These are phyloP conservation scores for Heteromyza rotundicornis DNA, from an alignment of 2,888 invertebrate genomes.

Conservation along the genomic window DNA sequence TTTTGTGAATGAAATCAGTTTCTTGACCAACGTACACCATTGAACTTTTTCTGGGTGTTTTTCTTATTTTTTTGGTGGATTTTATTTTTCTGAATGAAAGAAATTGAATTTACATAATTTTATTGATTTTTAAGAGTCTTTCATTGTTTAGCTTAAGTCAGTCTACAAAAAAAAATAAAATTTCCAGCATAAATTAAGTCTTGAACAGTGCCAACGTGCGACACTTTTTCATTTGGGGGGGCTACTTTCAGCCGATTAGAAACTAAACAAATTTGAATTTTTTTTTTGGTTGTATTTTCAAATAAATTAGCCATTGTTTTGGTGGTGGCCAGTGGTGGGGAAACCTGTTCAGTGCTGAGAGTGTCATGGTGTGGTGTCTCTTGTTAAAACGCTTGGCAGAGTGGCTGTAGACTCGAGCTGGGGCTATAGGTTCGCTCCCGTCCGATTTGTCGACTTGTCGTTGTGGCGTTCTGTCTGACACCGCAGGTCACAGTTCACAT, in stretches of 20 bases:
- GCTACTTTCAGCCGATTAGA: not conserved
- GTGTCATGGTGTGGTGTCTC: not conserved
- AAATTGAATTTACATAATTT: slow-evolving; percentile 28
- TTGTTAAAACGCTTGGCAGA: not conserved
- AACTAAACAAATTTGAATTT: not conserved
- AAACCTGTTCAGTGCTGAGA: not conserved
- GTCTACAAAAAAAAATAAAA: not conserved
- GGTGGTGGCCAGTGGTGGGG: not conserved
- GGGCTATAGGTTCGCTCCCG: too few species aligned
- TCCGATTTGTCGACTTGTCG: too few species aligned
- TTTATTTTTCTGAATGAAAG: slow-evolving; percentile 18
- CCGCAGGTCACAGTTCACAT: slow-evolving; percentile 18
- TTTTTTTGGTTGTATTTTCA: not conserved
- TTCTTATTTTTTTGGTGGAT: not conserved
- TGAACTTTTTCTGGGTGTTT: not conserved
- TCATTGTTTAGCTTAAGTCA: slow-evolving; percentile 13
- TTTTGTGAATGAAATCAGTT: slow-evolving; percentile 14
- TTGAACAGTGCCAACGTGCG: not conserved
- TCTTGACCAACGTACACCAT: not conserved
- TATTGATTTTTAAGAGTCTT: slow-evolving; percentile 28
- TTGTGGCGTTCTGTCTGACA: not conserved
- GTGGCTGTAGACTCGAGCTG: too few species aligned
- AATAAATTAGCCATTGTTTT: not conserved
- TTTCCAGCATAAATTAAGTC: not conserved
- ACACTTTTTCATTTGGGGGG: not conserved